Base-by-base conservation (phyloP, 2,888 invertebrate species). In the Cheilosia variabilis region DNA sequence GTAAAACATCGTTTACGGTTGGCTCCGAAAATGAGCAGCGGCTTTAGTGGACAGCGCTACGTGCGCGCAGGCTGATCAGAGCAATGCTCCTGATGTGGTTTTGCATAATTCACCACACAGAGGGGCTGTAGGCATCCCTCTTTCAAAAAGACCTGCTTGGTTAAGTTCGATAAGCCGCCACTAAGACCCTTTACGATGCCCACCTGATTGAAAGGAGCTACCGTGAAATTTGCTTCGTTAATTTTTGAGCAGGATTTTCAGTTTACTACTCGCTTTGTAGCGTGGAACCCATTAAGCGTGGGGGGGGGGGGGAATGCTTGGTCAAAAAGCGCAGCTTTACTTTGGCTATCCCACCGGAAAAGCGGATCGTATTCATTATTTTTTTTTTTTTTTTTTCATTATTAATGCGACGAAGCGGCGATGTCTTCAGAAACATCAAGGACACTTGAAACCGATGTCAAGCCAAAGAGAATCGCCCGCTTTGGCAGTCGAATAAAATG, bases 11-110 rank as follows among this genome's bases (percentile, higher is more conserved):
- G 47, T 71, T 75, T 75, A 66, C 73, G 52, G 57, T 31, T 75
- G 73, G 57, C 31, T 65, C 73, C 75, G 75, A 63, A 84, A 84
- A 80, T 84, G 79, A 80, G 75, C 84, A 79, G 69, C 22, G 22
- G 55, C 69, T 57, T 55, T 50, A 50, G 19, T 65, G 57, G 19
- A 63, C 31, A 57, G 2, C 2, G 10, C 4, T 52, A 45, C 7
- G n/a, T n/a, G 45, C 10, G 10, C 63, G 43, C 57, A 57, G 63
- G 75, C 68, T 57, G 68, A 68, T 45, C 47, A 22, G 47, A 55
- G 62, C 69, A 68, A 75, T 75, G 68, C 52, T 75, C 68, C 69
- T 75, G 47, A 45, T 55, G 43, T 41, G 68, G 47, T 50, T 75
- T 65, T 63, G 62, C 68, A 73, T 73, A 62, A 73, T 62, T 73